Conservation (phyloP, 2,888 invertebrate genomes). For the Blomia tropicalis region DNA sequence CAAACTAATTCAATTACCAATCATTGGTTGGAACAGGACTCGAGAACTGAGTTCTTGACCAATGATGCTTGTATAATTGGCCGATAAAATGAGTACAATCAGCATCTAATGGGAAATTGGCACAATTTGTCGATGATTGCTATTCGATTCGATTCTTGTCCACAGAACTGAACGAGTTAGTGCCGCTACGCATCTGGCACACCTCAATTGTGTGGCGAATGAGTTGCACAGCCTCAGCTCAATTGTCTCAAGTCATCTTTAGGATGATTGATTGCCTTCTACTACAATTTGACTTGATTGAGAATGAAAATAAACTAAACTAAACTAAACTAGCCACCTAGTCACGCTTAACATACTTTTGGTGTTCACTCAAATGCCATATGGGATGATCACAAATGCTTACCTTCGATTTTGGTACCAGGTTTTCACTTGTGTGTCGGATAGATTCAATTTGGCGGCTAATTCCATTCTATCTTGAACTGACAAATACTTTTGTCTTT, state of each 20-base stretch:
- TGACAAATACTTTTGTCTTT: conserved; percentile 86
- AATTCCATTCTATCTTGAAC: conserved; percentile 96
- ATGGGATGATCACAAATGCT: conserved; percentile 33
- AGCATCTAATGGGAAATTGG: background rate
- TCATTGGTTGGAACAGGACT: background rate
- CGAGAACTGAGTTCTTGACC: conserved; percentile 3
- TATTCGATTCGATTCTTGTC: background rate
- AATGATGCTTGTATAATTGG: conserved; percentile 9
- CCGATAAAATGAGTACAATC: background rate
- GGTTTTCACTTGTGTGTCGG: conserved; percentile 98
- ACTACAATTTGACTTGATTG: too few relatives aligned
- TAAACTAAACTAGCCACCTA: background rate
- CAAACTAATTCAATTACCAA: conserved; percentile 8
- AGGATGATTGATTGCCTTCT: background rate
- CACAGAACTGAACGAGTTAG: background rate
- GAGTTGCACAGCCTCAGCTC: too few relatives aligned
- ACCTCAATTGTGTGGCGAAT: background rate
- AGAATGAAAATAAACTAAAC: too few relatives aligned
- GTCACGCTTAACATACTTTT: background rate
- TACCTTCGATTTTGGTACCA: conserved; percentile 99
- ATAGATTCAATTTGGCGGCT: conserved; percentile 70
- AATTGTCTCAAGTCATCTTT: background rate
- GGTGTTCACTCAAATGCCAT: too few relatives aligned
- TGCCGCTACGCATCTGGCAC: background rate
- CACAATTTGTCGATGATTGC: background rate